Evolutionary conservation across 35 echinoderm and acorn worm species (phyloP), one percentile per base, ranked within the genome.

Genomic region (Chiridota heheva): DNA sequence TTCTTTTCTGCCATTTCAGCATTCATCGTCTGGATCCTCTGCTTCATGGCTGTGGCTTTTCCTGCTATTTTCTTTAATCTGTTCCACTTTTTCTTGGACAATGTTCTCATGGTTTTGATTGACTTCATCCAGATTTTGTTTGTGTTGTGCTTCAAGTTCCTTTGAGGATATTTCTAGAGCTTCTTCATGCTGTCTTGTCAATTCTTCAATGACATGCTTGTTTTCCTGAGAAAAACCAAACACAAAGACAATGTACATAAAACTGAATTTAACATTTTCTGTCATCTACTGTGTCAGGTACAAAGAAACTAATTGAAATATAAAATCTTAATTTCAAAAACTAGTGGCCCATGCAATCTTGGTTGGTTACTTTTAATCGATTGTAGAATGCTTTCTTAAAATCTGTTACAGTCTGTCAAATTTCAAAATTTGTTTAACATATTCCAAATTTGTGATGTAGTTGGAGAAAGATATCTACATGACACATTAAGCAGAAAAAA

Each of bases 1-100:
- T 88, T 76, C 76, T 58, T 80, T 2, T 87, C 57, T 26, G 86
- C 63, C 5, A 86, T 40, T 36, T 96, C 82, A 24, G 59, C 72
- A 10, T 84, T 65, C 27, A 96, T 62, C 8, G 76, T 79, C 46
- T 93, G 88, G 34, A 84, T 91, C 32, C 44, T 81, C 46, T 84
- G 79, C 56, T 97, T 97, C 79, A 97, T 84, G 20, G 77, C 85
- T 18, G 60, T 77, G 29, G 84, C 80, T 78, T 81, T 88, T 16
- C 68, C 53, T 2, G 64, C 89, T 22, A 97, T 45, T 44, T 86
- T 97, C 58, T 91, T 79, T 6, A n/a, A 97, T 37, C 30, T 97
- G 94, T 76, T 97, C 94, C 1, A 91, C 74, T 43, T 97, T 97
- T 57, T 97, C 94, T 32, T 91, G 94, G 5, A 97, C 65, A 38